phyloP scores from a whole-genome alignment of 2,797 vertebrate species.

The Schizopygopsis malacanthus region DNA sequence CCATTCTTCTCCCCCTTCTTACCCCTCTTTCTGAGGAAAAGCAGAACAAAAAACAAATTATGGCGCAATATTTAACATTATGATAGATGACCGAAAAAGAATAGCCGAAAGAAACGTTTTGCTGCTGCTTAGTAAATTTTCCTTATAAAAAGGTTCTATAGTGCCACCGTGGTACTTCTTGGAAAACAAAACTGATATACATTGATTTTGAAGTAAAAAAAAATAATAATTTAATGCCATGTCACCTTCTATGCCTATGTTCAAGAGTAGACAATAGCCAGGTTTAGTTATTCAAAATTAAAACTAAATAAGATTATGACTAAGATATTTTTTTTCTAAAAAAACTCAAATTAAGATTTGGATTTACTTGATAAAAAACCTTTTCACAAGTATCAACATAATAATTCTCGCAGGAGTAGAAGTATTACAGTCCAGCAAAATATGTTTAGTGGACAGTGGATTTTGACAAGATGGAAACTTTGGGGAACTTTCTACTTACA shows the following conservation, averaged over 20 bases:
- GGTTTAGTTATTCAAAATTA: neutral
- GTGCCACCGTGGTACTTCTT: neutral
- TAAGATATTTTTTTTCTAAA: neutral
- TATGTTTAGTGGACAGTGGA: neutral
- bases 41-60: neutral
- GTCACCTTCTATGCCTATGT: neutral
- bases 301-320: neutral
- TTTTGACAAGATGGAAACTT: neutral
- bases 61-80: neutral
- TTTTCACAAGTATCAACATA: neutral
- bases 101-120: neutral
- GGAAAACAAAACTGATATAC: neutral
- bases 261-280: neutral
- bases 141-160: neutral
- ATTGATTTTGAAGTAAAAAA: neutral
- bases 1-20: constrained; percentile 99
- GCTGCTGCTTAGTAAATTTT: neutral
- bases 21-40: constrained; percentile 84
- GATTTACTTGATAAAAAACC: neutral
- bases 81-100: neutral
- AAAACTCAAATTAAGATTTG: neutral
- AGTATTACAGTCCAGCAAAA: neutral
- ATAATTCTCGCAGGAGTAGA: too few species aligned
- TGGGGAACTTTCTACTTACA: neutral
- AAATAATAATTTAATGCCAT: neutral